phyloP scores from a whole-genome alignment of 2,113 vertebrate genomes.

The Thamnaconus septentrionalis region DNA sequence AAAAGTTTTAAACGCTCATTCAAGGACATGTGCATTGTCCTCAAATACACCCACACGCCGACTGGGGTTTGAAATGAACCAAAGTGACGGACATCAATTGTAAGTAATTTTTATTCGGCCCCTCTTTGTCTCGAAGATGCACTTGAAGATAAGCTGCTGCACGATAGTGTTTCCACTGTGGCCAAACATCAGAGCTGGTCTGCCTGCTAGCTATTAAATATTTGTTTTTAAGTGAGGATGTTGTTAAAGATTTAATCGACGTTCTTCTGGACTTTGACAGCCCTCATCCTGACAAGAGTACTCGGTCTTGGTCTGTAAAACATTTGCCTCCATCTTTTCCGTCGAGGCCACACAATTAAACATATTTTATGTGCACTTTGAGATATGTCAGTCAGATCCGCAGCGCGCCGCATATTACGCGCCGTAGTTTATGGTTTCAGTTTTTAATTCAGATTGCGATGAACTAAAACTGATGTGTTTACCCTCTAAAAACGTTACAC shows the following conservation, averaged over 20 bases:
- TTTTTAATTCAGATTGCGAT: no score
- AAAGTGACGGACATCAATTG: no score
- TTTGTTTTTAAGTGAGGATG: neutral
- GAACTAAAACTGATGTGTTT: no score
- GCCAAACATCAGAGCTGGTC: neutral
- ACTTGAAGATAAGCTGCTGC: neutral
- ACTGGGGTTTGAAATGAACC: neutral
- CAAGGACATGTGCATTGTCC: slow-evolving; percentile 29
- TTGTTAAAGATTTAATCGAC: neutral
- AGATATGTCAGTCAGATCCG: no score
- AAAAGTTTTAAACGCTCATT: slow-evolving; percentile 24
- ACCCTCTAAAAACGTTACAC: no score
- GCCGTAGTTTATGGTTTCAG: no score
- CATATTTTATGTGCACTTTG: neutral
- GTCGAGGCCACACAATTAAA: neutral
- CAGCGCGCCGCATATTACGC: no score
- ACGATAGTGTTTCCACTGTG: neutral
- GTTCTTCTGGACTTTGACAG: neutral
- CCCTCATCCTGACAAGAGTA: neutral
- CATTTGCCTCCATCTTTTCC: neutral
- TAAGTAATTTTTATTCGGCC: no score
- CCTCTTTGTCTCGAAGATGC: neutral
- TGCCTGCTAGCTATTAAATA: neutral
- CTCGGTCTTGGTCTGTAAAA: neutral
- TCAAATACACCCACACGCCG: slow-evolving; percentile 25